Evolutionary conservation across 2,113 vertebrate genomes (phyloP).

Genomic region (Hemiscyllium ocellatum): DNA sequence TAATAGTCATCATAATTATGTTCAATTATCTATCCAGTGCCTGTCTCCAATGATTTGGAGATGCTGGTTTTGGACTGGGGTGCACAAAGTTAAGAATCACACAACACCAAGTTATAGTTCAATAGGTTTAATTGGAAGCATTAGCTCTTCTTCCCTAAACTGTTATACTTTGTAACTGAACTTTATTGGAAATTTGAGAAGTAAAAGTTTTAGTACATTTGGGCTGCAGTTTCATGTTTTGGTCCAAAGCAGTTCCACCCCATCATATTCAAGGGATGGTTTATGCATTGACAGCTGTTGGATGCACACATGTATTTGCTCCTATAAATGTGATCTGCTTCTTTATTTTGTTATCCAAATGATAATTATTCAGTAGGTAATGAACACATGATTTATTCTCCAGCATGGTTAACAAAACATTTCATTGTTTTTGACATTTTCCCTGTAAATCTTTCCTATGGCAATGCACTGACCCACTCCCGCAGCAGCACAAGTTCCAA

Average conservation of each 20-base stretch:
- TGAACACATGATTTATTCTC: background rate
- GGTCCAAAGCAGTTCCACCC: background rate
- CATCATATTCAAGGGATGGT: background rate
- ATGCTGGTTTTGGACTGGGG: no score
- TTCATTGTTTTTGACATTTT: background rate
- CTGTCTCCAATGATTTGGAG: no score
- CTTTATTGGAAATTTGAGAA: background rate
- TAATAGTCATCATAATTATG: no score
- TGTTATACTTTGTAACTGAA: background rate
- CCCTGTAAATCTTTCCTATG: background rate
- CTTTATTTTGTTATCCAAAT: background rate
- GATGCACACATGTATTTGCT: background rate
- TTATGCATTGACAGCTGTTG: background rate
- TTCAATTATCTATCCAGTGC: no score
- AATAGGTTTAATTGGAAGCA: no score
- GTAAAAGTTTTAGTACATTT: background rate
- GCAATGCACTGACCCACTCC: background rate
- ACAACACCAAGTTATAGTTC: no score
- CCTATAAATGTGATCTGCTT: background rate
- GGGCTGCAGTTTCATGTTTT: background rate
- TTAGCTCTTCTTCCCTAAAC: no score
- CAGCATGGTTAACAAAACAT: background rate
- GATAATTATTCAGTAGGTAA: background rate
- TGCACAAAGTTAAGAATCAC: no score
- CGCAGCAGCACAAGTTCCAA: background rate